Evolutionary conservation across 1,140 invertebrate species (phyloP).

Genomic region (Drosophila saltans): DNA sequence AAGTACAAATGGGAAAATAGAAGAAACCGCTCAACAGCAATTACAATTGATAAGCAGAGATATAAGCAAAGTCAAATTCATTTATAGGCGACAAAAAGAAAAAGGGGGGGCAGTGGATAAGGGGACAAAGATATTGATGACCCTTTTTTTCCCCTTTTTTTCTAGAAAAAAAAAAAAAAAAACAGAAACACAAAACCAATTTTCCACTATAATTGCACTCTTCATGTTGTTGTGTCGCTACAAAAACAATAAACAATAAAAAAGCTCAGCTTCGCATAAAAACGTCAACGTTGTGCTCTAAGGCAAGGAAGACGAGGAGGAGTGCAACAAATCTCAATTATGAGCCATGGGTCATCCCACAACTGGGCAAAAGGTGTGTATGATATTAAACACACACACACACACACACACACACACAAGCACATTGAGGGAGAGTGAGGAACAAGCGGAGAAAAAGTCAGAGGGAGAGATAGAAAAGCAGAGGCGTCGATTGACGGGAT

Average conservation of each 20-base stretch:
- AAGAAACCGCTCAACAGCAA: slow-evolving; percentile 44
- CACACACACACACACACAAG: slow-evolving; percentile 5
- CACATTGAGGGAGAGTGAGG: no score
- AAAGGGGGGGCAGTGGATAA: slow-evolving; percentile 61
- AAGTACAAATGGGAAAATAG: background rate
- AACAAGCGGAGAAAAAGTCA: no score
- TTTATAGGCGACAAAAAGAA: slow-evolving; percentile 46
- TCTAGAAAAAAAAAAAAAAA: slow-evolving; percentile 24
- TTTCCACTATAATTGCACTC: slow-evolving; percentile 76
- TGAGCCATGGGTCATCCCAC: slow-evolving; percentile 43
- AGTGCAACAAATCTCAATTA: slow-evolving; percentile 81
- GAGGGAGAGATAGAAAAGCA: background rate
- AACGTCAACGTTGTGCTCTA: slow-evolving; percentile 47
- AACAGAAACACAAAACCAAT: slow-evolving; percentile 57
- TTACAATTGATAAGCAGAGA: slow-evolving; percentile 74
- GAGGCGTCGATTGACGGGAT: background rate
- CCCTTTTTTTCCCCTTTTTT: slow-evolving; percentile 12
- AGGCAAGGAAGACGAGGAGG: slow-evolving; percentile 1
- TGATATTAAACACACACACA: slow-evolving; percentile 13
- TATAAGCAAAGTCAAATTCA: slow-evolving; percentile 71
- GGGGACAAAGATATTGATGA: slow-evolving; percentile 20
- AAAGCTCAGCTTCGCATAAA: slow-evolving; percentile 61
- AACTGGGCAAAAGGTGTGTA: slow-evolving; percentile 36
- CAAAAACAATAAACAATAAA: slow-evolving; percentile 76
- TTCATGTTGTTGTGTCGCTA: slow-evolving; percentile 68